Conservation (phyloP, 2,113 vertebrate genomes). For the Piaya cayana region DNA sequence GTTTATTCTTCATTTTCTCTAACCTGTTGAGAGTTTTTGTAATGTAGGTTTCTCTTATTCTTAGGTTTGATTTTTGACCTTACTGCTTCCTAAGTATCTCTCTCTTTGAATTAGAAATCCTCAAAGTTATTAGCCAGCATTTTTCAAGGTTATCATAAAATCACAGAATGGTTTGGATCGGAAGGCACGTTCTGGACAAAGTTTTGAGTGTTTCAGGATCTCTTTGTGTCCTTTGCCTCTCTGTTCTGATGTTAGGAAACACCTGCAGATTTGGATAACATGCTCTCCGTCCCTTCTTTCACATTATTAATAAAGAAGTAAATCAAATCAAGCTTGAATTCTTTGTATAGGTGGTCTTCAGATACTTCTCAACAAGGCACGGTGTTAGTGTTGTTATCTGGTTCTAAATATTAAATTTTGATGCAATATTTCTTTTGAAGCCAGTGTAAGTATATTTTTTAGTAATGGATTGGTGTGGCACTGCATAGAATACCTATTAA, state of each 20-base stretch:
- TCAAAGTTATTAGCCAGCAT: background rate
- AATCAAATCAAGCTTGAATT: conserved; percentile 5
- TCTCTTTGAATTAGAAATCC: background rate
- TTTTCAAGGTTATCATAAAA: background rate
- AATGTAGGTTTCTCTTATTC: background rate
- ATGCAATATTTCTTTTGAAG: background rate
- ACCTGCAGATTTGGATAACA: background rate
- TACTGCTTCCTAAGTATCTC: background rate
- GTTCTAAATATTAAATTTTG: background rate
- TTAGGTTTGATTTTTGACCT: background rate
- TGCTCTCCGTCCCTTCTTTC: background rate
- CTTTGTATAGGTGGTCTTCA: background rate
- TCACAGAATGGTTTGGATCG: too few species aligned
- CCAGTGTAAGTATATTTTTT: background rate
- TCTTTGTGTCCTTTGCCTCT: background rate
- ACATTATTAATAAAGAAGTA: background rate
- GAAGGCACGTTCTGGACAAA: background rate
- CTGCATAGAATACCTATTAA: background rate
- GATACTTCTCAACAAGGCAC: background rate
- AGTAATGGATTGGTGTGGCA: background rate
- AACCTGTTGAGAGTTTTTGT: background rate
- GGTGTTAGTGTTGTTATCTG: background rate
- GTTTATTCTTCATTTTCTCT: background rate
- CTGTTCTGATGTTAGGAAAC: background rate
- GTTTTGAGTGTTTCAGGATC: background rate